phyloP scores from a whole-genome alignment of 2,888 invertebrate genomes.

The Phortica okadai region DNA sequence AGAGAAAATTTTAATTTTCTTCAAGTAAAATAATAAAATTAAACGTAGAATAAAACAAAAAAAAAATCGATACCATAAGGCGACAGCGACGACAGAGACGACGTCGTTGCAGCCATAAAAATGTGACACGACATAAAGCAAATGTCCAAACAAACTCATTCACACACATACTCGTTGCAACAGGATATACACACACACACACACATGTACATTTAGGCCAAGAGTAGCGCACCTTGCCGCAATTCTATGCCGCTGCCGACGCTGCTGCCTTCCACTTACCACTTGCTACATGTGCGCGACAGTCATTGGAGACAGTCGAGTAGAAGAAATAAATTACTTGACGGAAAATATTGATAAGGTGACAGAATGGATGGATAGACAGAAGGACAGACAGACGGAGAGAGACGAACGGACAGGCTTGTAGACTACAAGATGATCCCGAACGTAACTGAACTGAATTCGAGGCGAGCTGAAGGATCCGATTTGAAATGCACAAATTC shows the following conservation, averaged over 20 bases:
- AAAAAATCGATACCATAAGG: conserved; percentile 71
- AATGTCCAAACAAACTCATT: conserved; percentile 39
- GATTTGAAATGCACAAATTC: conserved; percentile 20
- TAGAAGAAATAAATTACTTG: conserved; percentile 71
- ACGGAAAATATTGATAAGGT: conserved; percentile 74
- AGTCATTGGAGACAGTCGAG: conserved; percentile 39
- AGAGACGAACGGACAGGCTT: background rate
- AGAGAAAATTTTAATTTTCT: conserved; percentile 62
- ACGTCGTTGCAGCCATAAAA: conserved; percentile 56
- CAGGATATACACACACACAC: conserved; percentile 32
- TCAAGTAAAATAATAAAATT: conserved; percentile 37
- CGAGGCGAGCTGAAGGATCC: background rate
- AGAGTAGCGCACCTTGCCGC: conserved; percentile 13
- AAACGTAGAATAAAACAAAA: conserved; percentile 54
- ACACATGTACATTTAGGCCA: conserved; percentile 25
- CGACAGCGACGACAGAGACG: conserved; percentile 20
- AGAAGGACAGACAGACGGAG: conserved; percentile 40
- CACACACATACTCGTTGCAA: background rate
- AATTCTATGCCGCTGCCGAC: background rate
- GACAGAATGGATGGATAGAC: conserved; percentile 49
- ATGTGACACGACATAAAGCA: conserved; percentile 66
- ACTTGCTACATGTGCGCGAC: conserved; percentile 11
- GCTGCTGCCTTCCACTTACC: background rate
- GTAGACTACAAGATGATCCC: conserved; percentile 51
- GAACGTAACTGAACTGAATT: background rate